Conservation (phyloP, 2,888 invertebrate genomes). For the Parthenolecanium corni region DNA sequence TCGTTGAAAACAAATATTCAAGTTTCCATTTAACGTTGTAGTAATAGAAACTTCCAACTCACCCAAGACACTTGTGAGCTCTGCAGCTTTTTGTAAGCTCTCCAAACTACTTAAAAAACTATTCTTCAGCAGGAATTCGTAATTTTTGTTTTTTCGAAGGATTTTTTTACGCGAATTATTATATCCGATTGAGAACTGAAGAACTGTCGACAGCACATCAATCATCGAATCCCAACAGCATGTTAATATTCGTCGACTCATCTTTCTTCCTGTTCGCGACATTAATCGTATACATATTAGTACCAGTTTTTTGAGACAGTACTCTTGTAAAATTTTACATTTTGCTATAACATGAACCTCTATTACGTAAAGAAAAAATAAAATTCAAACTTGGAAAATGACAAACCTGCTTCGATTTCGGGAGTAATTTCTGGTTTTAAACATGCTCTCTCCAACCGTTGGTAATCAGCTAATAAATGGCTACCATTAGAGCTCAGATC, state of each 20-base stretch:
- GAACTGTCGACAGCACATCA: conserved; percentile 67
- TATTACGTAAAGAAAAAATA: no score
- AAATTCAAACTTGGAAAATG: no score
- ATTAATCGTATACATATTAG: no score
- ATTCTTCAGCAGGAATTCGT: conserved; percentile 39
- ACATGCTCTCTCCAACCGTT: conserved; percentile 65
- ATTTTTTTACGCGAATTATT: conserved; percentile 38
- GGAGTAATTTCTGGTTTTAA: conserved; percentile 55
- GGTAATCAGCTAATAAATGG: conserved; percentile 50
- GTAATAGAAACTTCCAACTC: conserved; percentile 21
- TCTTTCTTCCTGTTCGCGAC: conserved; percentile 37
- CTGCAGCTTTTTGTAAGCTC: conserved; percentile 82
- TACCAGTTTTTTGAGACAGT: no score
- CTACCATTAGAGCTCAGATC: conserved; percentile 27
- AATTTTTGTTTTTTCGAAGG: conserved; percentile 40
- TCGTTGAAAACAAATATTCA: conserved; percentile 6
- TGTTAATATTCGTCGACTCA: conserved; percentile 57
- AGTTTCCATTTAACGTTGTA: background rate
- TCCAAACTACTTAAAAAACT: conserved; percentile 51
- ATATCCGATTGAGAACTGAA: conserved; percentile 42
- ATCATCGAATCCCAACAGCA: conserved; percentile 89
- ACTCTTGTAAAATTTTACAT: no score
- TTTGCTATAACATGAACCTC: no score
- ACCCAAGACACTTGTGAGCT: conserved; percentile 75
- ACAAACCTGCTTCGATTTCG: conserved; percentile 63